Percentiles rank a stretch among this genome's conserved stretches.
Evolutionary conservation across 53 echinoderm and acorn worm genomes (phyloP).

Genomic region (Crossaster papposus): DNA sequence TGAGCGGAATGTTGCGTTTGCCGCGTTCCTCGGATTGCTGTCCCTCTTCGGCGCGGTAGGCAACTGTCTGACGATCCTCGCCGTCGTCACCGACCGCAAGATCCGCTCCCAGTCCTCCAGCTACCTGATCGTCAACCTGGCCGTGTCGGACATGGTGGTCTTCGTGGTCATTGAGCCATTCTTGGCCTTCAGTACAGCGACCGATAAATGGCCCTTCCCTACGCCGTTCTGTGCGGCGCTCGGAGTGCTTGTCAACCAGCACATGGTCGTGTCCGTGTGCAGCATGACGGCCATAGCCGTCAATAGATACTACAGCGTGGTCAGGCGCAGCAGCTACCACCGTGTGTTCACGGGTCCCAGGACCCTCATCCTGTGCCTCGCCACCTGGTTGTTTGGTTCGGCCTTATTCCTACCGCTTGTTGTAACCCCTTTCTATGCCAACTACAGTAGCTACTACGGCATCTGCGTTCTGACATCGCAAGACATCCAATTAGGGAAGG

Average conservation of each 20-base stretch:
- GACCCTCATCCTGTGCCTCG: conserved; percentile 10
- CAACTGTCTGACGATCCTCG: conserved; percentile 36
- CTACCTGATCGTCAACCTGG: conserved; percentile 38
- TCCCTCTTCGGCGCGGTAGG: conserved; percentile 45
- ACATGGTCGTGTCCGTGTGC: conserved; percentile 25
- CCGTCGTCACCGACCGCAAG: conserved; percentile 33
- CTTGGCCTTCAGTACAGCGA: conserved; percentile 4
- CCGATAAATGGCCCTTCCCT: background rate
- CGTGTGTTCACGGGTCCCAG: background rate
- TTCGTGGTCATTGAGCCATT: conserved; percentile 41
- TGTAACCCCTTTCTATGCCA: background rate
- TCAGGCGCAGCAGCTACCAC: conserved; percentile 10
- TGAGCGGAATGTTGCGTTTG: background rate
- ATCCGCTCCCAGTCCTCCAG: conserved; percentile 30
- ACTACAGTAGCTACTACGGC: conserved; percentile 20
- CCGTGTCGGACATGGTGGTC: conserved; percentile 32
- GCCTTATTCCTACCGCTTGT: background rate
- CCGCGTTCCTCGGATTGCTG: background rate
- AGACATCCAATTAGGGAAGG: background rate
- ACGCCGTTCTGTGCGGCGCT: conserved; percentile 4
- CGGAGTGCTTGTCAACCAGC: conserved; percentile 11
- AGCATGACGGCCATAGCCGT: conserved; percentile 36
- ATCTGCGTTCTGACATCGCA: background rate
- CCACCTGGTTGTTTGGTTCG: conserved; percentile 14
- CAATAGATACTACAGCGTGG: conserved; percentile 40